Evolutionary conservation across 2,113 vertebrate genomes (phyloP), one percentile per base, ranked within the genome.

Genomic region (Grammomys dolichurus): DNA sequence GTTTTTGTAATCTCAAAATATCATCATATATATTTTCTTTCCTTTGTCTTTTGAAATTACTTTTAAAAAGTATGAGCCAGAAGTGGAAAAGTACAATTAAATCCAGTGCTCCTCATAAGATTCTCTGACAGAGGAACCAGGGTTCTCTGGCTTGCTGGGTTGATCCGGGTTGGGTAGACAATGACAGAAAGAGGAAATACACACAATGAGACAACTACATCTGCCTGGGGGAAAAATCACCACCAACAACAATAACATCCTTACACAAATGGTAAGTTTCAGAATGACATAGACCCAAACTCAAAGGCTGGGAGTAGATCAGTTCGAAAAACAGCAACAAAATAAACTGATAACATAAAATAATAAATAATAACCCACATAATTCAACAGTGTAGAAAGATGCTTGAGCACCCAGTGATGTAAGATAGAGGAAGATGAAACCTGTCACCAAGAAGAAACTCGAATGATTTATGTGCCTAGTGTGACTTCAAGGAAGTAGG

Each of bases 361-460:
- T 16, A 40, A 6, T 63, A 22, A 56, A 7, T 2, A 40, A 17
- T 13, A 89, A 43, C 36, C 3, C 51, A 19, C 26, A 58, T 46
- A 7, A 22, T 28, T 26, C 43, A 43, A 48, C 54, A 46, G 31
- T 2, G 19, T 24, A 13, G 20, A 51, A 51, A 56, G 48, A 65
- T 2, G 31, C 19, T 1, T 20, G 26, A 36, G 43, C 0, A 33
- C 31, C 26, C 1, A 24, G 10, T 33, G 24, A 31, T 7, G 10
- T 22, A 58, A 60, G 3, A 20, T 13, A 46, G 6, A 48, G 51
- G 33, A 46, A 76, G 9, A 26, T 10, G 11, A 60, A 69, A 19
- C 28, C 10, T n/a, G 40, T 26, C 40, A 19, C 7, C 11, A 12
- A 46, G n/a, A 33, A 72, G 31, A 56, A 63, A 73, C 26, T 19